A percentile compares a stretch with the other conserved stretches of the same genome.
Evolutionary conservation across 2,797 vertebrate genomes (phyloP).

Genomic region (Enteromius fasciolatus): DNA sequence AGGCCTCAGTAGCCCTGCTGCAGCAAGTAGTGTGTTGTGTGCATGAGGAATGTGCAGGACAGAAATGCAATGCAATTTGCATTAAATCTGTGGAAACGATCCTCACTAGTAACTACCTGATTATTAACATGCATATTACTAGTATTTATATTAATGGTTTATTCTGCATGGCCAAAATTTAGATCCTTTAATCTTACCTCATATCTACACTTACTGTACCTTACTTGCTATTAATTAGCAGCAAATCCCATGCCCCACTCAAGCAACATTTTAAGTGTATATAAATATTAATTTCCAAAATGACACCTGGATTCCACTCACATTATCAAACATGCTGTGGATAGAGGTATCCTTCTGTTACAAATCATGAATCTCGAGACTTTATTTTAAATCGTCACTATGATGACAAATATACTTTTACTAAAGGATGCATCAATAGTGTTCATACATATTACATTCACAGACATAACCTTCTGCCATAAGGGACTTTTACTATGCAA

Average conservation of each 20-base stretch:
- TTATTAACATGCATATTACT: not conserved
- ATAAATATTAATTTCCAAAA: not conserved
- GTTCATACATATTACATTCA: not conserved
- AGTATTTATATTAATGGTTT: not conserved
- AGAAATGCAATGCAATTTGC: not conserved
- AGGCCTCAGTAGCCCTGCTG: constrained; percentile 3
- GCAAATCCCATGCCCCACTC: not conserved
- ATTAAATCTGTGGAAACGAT: not conserved
- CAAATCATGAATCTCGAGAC: not conserved
- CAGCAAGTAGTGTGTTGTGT: not conserved
- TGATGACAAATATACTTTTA: not conserved
- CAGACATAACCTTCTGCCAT: not conserved
- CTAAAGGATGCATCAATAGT: not conserved
- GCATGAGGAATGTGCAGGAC: not conserved
- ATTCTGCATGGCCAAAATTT: not conserved
- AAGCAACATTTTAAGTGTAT: not conserved
- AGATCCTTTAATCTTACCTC: not conserved
- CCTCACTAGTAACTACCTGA: not conserved
- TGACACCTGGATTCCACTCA: not conserved
- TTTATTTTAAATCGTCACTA: not conserved
- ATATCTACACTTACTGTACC: not conserved
- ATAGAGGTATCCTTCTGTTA: not conserved
- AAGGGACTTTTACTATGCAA: not conserved
- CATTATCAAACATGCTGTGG: not conserved
- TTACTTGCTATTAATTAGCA: not conserved